Evolutionary conservation across 2,113 vertebrate species (phyloP).

Genomic region (Hylia prasina): DNA sequence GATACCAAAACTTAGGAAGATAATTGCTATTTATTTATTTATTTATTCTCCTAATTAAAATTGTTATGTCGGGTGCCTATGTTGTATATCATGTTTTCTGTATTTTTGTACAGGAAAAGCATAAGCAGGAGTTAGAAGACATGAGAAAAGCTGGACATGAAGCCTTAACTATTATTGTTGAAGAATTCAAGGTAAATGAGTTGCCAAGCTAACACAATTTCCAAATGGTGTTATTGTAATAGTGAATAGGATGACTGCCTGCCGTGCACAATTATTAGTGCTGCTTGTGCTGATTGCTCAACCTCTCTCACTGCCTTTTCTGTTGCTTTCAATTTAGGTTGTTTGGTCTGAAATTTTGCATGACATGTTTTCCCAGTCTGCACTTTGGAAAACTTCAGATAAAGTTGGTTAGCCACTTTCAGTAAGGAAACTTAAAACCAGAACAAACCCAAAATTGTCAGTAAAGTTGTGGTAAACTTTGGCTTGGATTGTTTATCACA

Average conservation of each 20-base stretch:
- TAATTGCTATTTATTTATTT: background rate
- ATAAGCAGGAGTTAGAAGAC: conserved; percentile 76
- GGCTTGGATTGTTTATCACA: background rate
- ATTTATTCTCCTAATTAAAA: background rate
- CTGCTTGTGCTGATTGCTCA: background rate
- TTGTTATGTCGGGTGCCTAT: rapidly evolving
- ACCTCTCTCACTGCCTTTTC: background rate
- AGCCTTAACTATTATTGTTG: conserved; percentile 78
- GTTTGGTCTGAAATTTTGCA: background rate
- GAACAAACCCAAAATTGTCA: background rate
- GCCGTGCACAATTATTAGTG: background rate
- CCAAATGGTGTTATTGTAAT: background rate
- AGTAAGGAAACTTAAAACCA: background rate
- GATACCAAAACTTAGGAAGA: background rate
- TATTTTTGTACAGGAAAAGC: conserved; percentile 72
- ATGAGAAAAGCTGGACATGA: conserved; percentile 81
- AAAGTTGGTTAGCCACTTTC: background rate
- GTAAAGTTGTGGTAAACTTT: background rate
- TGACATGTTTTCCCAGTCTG: background rate
- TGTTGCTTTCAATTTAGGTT: background rate
- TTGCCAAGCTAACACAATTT: background rate
- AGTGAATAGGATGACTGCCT: background rate
- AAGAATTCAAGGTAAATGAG: conserved; percentile 79
- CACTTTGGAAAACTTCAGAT: background rate
- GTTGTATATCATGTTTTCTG: background rate